These are phyloP conservation scores for Pangasius mekongensis DNA, from an alignment of 2,797 vertebrate species.

Conservation along the genomic window DNA sequence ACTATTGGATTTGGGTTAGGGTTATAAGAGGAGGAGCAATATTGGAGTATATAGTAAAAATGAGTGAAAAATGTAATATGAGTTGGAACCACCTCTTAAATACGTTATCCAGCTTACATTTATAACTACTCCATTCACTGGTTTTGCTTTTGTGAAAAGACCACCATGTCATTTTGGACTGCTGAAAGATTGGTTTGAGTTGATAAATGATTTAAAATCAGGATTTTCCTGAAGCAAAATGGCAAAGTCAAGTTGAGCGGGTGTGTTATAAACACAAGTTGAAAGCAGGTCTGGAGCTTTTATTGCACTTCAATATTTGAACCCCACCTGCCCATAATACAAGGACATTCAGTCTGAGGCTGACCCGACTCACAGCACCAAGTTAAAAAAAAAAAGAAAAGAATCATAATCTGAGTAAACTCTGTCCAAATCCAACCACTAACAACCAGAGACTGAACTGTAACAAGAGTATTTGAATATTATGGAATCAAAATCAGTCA, in stretches of 20 bases:
- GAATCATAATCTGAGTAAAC: neutral
- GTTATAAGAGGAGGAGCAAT: neutral
- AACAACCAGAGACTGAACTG: neutral
- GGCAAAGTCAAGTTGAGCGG: neutral
- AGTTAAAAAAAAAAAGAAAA: neutral
- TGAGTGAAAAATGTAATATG: neutral
- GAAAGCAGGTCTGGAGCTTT: neutral
- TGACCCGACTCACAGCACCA: neutral
- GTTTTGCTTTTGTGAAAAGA: neutral
- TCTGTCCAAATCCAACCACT: neutral
- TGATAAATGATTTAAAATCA: constrained; percentile 13
- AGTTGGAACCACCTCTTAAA: neutral
- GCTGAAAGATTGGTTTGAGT: neutral
- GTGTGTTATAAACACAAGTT: neutral
- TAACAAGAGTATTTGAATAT: neutral
- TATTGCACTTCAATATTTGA: neutral
- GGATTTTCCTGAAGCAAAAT: neutral
- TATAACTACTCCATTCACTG: neutral
- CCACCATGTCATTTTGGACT: neutral
- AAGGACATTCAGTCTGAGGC: neutral
- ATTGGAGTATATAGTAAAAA: neutral
- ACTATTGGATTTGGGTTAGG: neutral
- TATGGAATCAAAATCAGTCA: neutral
- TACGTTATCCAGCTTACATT: neutral
- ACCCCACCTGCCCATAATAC: neutral